phyloP scores from a whole-genome alignment of 2,797 vertebrate genomes.

The Platyrinchus mystaceus region DNA sequence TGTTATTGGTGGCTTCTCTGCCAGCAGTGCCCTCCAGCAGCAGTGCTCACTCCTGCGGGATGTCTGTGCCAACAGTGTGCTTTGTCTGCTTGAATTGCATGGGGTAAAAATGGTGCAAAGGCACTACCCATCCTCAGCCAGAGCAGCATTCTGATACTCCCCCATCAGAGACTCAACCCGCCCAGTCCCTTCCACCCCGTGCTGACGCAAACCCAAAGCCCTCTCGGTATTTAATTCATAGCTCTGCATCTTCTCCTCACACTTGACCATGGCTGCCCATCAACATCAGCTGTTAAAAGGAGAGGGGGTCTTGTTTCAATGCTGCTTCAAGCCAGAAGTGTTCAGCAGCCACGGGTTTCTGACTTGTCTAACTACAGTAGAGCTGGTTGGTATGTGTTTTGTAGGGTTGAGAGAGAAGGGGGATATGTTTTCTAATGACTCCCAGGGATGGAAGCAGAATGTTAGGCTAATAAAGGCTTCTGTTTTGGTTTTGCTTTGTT shows the following conservation, averaged over 20 bases:
- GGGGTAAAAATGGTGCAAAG: background rate
- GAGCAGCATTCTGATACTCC: background rate
- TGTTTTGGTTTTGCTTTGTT: background rate
- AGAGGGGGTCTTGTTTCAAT: background rate
- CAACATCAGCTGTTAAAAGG: background rate
- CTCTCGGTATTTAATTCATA: background rate
- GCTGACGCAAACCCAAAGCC: background rate
- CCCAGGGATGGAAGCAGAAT: background rate
- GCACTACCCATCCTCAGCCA: background rate
- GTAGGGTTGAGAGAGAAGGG: background rate
- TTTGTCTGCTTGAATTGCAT: fast-evolving
- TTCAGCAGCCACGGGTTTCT: background rate
- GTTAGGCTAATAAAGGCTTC: background rate
- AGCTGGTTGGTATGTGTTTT: background rate
- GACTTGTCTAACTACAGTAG: background rate
- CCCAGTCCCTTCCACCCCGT: background rate
- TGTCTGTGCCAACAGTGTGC: fast-evolving
- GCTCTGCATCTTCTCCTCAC: background rate
- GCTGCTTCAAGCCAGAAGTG: background rate
- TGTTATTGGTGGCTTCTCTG: background rate
- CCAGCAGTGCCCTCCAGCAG: background rate
- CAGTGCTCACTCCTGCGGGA: background rate
- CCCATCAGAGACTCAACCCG: background rate
- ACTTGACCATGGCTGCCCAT: background rate
- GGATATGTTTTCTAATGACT: background rate